These are phyloP conservation scores for Luehdorfia chinensis DNA, from an alignment of 1,140 invertebrate species.

Conservation along the genomic window DNA sequence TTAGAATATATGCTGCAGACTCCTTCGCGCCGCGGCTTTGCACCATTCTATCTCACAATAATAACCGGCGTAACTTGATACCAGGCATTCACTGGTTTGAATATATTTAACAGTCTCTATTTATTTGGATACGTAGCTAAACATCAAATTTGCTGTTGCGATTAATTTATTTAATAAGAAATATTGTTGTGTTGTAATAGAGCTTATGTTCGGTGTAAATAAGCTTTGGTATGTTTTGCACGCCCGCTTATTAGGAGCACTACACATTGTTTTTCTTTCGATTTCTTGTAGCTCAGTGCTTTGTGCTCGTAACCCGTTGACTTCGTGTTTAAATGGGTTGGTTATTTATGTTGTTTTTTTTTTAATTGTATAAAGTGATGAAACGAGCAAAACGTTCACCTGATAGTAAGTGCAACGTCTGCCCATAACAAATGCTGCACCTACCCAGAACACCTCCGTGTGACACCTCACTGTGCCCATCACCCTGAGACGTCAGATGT, in stretches of 20 bases:
- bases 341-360: not conserved
- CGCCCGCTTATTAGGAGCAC: constrained; percentile 45
- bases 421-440: too few species aligned
- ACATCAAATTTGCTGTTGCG: constrained; percentile 19
- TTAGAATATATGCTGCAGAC: constrained; percentile 68
- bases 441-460: too few species aligned
- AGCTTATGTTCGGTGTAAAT: not conserved
- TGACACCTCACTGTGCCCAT: too few species aligned
- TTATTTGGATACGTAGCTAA: constrained; percentile 24
- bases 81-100: constrained; percentile 22
- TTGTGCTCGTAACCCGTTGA: constrained; percentile 38
- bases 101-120: constrained; percentile 29
- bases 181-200: constrained; percentile 19
- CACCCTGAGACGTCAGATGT: too few species aligned
- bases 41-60: constrained; percentile 35
- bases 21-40: constrained; percentile 46
- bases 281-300: constrained; percentile 40
- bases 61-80: constrained; percentile 37
- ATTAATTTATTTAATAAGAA: constrained; percentile 17
- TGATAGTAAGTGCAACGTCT: too few species aligned
- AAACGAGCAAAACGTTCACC: too few species aligned
- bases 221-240: constrained; percentile 32
- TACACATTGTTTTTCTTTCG: constrained; percentile 46
- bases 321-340: constrained; percentile 38
- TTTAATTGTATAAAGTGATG: not conserved